Evolutionary conservation across 1,140 invertebrate species (phyloP).

Genomic region (Pseudoatta argentina): DNA sequence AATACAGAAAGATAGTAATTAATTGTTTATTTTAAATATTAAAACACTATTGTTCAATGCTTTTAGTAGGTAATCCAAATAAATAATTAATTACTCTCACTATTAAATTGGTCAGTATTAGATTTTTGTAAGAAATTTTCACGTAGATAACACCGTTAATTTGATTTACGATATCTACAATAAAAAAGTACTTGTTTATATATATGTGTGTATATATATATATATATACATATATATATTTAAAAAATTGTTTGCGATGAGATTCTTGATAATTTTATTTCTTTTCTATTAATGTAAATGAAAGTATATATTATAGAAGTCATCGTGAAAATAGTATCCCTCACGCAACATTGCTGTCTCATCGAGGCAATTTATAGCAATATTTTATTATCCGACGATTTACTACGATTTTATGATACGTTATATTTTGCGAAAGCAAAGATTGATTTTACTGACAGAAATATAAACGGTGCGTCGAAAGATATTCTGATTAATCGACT

Average conservation of each 20-base stretch:
- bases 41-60: too few relatives aligned
- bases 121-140: too few relatives aligned
- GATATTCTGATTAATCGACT: neutral
- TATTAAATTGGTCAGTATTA: too few relatives aligned
- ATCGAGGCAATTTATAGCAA: conserved; percentile 71
- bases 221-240: too few relatives aligned
- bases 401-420: conserved; percentile 70
- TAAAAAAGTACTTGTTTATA: conserved; percentile 14
- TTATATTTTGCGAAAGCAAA: conserved; percentile 65
- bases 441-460: conserved; percentile 77
- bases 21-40: too few relatives aligned
- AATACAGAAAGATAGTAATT: too few relatives aligned
- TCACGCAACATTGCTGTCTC: conserved; percentile 56
- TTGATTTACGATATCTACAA: conserved; percentile 17
- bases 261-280: conserved; percentile 47
- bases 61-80: too few relatives aligned
- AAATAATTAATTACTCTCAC: too few relatives aligned
- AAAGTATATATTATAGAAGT: conserved; percentile 66
- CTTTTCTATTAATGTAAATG: conserved; percentile 56
- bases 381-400: conserved; percentile 58
- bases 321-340: conserved; percentile 36
- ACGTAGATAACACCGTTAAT: conserved; percentile 1
- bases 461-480: conserved; percentile 65
- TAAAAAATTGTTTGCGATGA: conserved; percentile 9
- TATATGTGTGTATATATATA: neutral